A percentile compares a stretch with the other conserved stretches of the same genome.
Evolutionary conservation across 2,797 vertebrate genomes (phyloP).

Genomic region (Garrulus glandarius): DNA sequence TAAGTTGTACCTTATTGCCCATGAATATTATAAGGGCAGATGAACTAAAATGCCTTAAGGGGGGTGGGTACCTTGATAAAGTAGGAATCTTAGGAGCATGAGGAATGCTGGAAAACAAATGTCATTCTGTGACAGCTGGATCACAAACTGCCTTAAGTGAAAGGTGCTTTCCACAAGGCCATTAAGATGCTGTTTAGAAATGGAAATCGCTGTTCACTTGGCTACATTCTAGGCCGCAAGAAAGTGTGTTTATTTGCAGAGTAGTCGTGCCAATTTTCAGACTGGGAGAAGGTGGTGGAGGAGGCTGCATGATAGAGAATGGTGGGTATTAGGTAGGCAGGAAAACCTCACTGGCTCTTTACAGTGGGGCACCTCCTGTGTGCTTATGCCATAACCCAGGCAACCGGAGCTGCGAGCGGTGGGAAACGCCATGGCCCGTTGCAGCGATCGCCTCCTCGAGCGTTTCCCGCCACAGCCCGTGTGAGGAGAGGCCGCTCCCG

Average conservation of each 20-base stretch:
- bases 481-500: accelerated
- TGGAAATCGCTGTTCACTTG: accelerated
- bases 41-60: neutral
- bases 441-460: accelerated
- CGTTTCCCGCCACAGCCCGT: accelerated
- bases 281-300: accelerated
- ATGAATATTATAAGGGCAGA: neutral
- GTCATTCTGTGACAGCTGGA: neutral
- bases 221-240: neutral
- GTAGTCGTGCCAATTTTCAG: accelerated
- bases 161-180: neutral
- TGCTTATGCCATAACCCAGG: neutral
- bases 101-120: neutral
- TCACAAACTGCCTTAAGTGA: neutral
- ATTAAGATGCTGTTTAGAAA: neutral
- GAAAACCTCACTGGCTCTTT: neutral
- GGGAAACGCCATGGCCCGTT: accelerated
- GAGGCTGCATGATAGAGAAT: accelerated
- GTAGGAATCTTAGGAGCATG: neutral
- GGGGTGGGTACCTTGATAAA: neutral
- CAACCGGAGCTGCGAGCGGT: accelerated
- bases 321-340: neutral
- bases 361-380: accelerated
- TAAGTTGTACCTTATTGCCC: neutral
- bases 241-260: neutral